phyloP scores from a whole-genome alignment of 2,113 vertebrate genomes.

The Lycocorax pyrrhopterus region DNA sequence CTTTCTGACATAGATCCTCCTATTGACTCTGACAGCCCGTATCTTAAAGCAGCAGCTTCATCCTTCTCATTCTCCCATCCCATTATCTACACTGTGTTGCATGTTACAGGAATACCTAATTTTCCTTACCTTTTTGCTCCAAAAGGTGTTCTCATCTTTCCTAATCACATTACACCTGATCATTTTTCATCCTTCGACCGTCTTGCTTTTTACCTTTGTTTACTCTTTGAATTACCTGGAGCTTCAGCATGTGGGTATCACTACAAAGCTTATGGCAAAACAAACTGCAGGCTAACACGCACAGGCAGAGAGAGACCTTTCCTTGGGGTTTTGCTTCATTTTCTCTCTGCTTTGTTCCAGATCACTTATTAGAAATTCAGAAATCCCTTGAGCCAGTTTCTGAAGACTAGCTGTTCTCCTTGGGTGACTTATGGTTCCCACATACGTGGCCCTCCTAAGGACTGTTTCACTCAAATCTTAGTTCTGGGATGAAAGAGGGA shows the following conservation, averaged over 20 bases:
- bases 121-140: not conserved
- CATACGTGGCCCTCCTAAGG: not conserved
- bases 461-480: not conserved
- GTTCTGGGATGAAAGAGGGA: not conserved
- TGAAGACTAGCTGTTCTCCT: not conserved
- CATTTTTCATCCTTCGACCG: not conserved
- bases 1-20: not conserved
- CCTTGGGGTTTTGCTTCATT: not conserved
- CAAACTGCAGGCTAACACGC: not conserved
- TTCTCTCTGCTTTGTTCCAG: not conserved
- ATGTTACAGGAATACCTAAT: not conserved
- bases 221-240: not conserved
- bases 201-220: not conserved
- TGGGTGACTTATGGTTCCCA: not conserved
- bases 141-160: not conserved
- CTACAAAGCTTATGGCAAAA: not conserved
- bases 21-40: not conserved
- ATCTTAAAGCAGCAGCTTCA: not conserved
- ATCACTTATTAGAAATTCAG: not conserved
- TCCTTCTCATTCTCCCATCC: not conserved
- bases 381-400: not conserved
- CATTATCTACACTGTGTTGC: not conserved
- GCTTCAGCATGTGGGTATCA: not conserved
- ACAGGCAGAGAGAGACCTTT: not conserved
- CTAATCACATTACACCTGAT: not conserved